Base-by-base conservation (phyloP, 2,797 vertebrate species). In the Falco novaeseelandiae region DNA sequence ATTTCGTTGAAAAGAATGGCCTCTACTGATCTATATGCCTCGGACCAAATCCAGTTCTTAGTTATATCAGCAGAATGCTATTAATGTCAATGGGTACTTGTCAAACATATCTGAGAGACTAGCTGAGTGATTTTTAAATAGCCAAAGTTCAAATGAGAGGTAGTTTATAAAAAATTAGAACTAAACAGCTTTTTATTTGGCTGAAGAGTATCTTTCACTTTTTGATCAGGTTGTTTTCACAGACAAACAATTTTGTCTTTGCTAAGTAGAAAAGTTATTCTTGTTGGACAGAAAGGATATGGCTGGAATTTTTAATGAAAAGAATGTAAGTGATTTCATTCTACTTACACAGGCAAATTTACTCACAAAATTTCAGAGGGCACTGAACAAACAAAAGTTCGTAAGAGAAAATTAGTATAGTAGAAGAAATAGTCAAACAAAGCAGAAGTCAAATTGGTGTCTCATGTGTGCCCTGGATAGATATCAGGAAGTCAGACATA, bases 341-440 rank as follows among this genome's bases (percentile, higher is more conserved):
- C 44, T 88, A 74, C 54, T 92, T 86, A 88, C 70, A 89, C 29
- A 86, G 92, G 59, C 8, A 93, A 96, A 94, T 94, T 95, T 85
- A 58, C 76, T 86, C 59, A 88, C 23, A 30, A 30, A 93, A 73
- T 91, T 95, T 96, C 85, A 94, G 69, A 91, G 32, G 72, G 22
- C 62, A 76, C 34, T 91, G 70, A 84, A 61, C 57, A 97, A 97
- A 96, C 63, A 65, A 32, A 86, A 82, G 49, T 77, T 77, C 73
- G 44, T 22, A 87, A 36, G 71, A 95, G 40, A 16, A 95, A 95
- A 97, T 93, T 74, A 84, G 9, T 83, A 66, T 70, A 55, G 59
- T 49, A 69, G 79, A 95, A 92, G 59, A 62, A 94, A 76, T 44
- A 58, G 25, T 92, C 65, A 93, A 92, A 83, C 21, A 91, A 86